Percentiles rank a stretch among this genome's conserved stretches.
Evolutionary conservation across 2,113 vertebrate genomes (phyloP).

Genomic region (Cichladusa arquata): DNA sequence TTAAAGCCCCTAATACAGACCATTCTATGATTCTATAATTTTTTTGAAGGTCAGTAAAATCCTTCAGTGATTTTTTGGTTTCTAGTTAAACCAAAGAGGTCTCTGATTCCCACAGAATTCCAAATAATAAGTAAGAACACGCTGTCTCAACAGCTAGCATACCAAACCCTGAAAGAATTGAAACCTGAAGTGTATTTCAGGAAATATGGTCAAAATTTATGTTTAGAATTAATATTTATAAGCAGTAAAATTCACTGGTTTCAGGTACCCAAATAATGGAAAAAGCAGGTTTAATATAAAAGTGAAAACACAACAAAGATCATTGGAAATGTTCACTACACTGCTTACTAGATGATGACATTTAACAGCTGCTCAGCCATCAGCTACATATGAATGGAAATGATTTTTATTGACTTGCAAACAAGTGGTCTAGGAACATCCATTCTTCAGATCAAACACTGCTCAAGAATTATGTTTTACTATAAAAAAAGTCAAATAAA

Average conservation of each 20-base stretch:
- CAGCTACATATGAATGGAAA: neutral
- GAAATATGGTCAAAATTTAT: neutral
- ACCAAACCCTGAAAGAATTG: neutral
- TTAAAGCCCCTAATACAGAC: neutral
- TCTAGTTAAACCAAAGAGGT: neutral
- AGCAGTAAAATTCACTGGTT: neutral
- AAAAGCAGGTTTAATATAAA: neutral
- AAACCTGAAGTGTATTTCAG: neutral
- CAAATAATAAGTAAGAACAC: neutral
- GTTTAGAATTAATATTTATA: neutral
- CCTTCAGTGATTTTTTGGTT: neutral
- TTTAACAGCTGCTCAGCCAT: neutral
- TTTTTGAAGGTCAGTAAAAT: neutral
- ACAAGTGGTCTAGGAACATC: neutral
- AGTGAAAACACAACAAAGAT: neutral
- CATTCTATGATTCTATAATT: neutral
- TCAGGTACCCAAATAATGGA: neutral
- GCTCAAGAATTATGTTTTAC: neutral
- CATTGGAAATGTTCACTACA: neutral
- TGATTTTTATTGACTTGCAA: neutral
- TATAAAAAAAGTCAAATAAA: neutral
- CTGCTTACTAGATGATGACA: neutral
- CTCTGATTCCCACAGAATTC: neutral
- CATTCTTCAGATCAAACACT: neutral
- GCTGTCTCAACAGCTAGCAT: neutral